Conservation (phyloP, 2,888 invertebrate genomes). For the Leptopterna dolabrata region DNA sequence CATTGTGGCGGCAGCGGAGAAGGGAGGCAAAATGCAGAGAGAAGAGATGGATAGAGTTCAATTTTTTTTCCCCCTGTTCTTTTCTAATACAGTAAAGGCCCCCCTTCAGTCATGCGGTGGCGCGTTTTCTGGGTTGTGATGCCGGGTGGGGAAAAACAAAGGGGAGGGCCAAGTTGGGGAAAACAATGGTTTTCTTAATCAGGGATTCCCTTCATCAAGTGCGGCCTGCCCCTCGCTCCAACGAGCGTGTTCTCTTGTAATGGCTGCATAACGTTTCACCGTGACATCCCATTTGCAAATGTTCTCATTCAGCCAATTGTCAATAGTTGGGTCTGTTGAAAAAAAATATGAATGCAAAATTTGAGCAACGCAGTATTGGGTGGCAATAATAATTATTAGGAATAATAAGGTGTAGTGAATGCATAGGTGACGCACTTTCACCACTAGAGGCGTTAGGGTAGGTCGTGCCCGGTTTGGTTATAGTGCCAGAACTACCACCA, state of each 20-base stretch:
- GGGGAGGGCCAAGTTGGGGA: background rate
- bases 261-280: slow-evolving; percentile 5
- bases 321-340: background rate
- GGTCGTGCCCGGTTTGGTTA: too few species aligned
- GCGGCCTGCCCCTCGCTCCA: background rate
- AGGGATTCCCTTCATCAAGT: slow-evolving; percentile 34
- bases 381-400: too few species aligned
- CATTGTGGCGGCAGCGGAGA: background rate
- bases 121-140: slow-evolving; percentile 4
- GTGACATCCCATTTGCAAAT: background rate
- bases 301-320: background rate
- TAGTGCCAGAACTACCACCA: too few species aligned
- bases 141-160: background rate
- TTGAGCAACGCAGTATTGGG: too few species aligned
- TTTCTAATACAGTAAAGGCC: slow-evolving; percentile 31
- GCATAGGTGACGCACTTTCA: too few species aligned
- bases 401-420: too few species aligned
- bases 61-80: background rate
- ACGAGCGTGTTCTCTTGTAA: background rate
- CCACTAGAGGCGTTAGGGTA: too few species aligned
- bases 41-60: background rate
- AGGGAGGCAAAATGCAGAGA: background rate
- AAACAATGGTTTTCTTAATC: slow-evolving; percentile 37
- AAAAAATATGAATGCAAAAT: too few species aligned
- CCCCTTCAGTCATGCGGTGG: slow-evolving; percentile 21